Conservation (phyloP, 2,797 vertebrate genomes). For the Ceryle rudis region DNA sequence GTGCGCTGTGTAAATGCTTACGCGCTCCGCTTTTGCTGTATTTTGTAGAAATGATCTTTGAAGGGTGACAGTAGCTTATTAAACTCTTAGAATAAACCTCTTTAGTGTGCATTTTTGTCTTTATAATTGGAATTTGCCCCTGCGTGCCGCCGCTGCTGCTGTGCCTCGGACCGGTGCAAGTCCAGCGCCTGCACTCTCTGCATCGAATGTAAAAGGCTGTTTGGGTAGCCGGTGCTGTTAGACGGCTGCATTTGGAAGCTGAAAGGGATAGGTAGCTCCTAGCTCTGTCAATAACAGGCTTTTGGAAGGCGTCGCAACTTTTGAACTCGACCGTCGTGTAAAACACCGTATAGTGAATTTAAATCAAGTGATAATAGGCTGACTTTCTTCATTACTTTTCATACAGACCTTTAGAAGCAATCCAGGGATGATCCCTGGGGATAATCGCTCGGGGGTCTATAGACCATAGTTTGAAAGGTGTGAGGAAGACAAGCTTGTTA, state of each 20-base stretch:
- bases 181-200: fast-evolving
- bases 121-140: not conserved
- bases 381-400: slow-evolving; percentile 4
- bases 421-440: slow-evolving; percentile 19
- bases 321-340: not conserved
- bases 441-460: slow-evolving; percentile 3
- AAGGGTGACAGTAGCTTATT: not conserved
- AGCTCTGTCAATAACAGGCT: not conserved
- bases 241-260: not conserved
- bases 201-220: fast-evolving
- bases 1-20: no score
- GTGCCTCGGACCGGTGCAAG: fast-evolving
- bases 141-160: no score
- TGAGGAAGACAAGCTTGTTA: not conserved
- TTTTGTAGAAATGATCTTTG: not conserved
- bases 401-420: not conserved
- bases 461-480: not conserved
- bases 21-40: no score
- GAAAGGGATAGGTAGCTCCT: not conserved
- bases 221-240: not conserved
- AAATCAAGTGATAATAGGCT: not conserved
- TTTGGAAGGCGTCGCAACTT: not conserved
- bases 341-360: not conserved
- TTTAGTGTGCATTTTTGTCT: not conserved
- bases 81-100: fast-evolving